phyloP scores from a whole-genome alignment of 1,140 invertebrate species.

The Drosophila willistoni region DNA sequence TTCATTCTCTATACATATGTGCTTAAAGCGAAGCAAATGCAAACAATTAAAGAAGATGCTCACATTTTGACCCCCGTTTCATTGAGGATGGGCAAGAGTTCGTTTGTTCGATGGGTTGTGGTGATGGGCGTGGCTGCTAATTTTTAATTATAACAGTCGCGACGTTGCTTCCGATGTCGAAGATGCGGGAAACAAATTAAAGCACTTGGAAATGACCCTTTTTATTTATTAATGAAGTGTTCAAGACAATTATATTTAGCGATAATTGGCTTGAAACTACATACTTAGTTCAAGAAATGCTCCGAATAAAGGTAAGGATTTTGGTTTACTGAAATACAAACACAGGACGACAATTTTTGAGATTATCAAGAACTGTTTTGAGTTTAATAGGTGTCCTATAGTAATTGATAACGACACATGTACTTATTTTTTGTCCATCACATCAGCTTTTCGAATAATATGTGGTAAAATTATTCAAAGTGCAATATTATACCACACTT shows the following conservation, averaged over 20 bases:
- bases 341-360: too few relatives aligned
- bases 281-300: neutral
- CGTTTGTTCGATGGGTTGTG: slow-evolving; percentile 26
- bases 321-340: too few relatives aligned
- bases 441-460: too few relatives aligned
- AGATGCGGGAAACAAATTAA: slow-evolving; percentile 77
- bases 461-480: too few relatives aligned
- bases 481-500: too few relatives aligned
- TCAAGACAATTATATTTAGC: slow-evolving; percentile 49
- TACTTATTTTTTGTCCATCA: too few relatives aligned
- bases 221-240: slow-evolving; percentile 54
- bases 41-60: slow-evolving; percentile 69
- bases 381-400: too few relatives aligned
- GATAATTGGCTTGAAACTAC: neutral
- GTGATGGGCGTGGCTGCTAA: slow-evolving; percentile 71
- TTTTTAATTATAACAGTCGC: slow-evolving; percentile 66
- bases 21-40: slow-evolving; percentile 7
- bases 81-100: slow-evolving; percentile 49
- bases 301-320: neutral
- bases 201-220: slow-evolving; percentile 54
- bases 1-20: slow-evolving; percentile 35
- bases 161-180: slow-evolving; percentile 67
- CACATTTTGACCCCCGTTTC: slow-evolving; percentile 66
- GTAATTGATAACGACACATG: too few relatives aligned
- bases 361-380: too few relatives aligned